Percentiles rank a stretch among this genome's conserved stretches.
phyloP scores from a whole-genome alignment of 2,888 invertebrate genomes.

The Silvanus unidentatus region DNA sequence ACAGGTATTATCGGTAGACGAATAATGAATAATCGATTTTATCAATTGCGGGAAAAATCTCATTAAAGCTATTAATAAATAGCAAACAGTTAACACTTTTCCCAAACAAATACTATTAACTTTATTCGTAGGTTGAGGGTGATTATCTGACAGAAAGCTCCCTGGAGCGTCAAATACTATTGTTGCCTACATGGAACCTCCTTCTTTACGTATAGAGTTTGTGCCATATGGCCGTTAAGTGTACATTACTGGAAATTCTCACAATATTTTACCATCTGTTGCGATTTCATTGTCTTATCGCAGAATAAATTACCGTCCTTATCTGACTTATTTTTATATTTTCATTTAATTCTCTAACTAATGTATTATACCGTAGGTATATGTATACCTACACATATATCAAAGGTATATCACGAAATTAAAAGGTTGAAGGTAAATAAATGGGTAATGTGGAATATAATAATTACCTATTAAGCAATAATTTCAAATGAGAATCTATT shows the following conservation, averaged over 20 bases:
- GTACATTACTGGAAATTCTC: conserved; percentile 42
- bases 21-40: no score
- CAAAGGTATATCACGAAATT: no score
- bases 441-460: no score
- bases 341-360: background rate
- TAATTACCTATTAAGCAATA: no score
- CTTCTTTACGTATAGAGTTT: conserved; percentile 6
- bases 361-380: no score
- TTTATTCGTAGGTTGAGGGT: conserved; percentile 8
- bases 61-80: background rate
- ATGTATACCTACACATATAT: background rate
- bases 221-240: conserved; percentile 41
- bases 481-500: no score
- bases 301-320: conserved; percentile 29
- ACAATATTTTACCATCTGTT: conserved; percentile 44
- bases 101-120: background rate
- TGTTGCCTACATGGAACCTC: conserved; percentile 7
- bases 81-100: conserved; percentile 1
- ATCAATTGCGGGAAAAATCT: no score
- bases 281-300: conserved; percentile 37
- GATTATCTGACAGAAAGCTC: conserved; percentile 17
- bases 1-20: no score
- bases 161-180: conserved; percentile 14
- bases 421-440: no score
- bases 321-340: conserved; percentile 15